These are phyloP conservation scores for Istiophorus platypterus DNA, from an alignment of 2,113 vertebrate genomes.

Conservation along the genomic window DNA sequence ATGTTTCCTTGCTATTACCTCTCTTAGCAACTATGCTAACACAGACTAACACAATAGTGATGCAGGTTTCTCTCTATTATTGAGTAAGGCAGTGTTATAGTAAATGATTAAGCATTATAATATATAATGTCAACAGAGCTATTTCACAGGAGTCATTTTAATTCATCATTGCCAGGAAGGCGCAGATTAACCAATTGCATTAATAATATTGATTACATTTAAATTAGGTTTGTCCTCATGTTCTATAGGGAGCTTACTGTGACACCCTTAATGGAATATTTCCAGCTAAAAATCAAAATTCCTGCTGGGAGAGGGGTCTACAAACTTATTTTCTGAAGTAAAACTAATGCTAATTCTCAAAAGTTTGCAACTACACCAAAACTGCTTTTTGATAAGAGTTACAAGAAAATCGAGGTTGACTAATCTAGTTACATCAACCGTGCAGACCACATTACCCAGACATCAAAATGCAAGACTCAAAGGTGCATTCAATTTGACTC, in stretches of 20 bases:
- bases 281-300: background rate
- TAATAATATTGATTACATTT: no score
- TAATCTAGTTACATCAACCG: background rate
- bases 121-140: background rate
- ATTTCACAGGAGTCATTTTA: background rate
- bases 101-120: background rate
- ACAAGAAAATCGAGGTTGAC: background rate
- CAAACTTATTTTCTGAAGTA: background rate
- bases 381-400: background rate
- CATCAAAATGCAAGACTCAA: background rate
- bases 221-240: no score
- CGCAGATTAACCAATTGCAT: no score
- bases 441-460: background rate
- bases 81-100: background rate
- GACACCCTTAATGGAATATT: background rate
- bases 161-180: no score
- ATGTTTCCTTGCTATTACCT: background rate
- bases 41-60: background rate
- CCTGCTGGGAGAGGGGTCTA: background rate
- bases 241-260: no score
- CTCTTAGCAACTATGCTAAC: background rate
- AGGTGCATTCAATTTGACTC: background rate
- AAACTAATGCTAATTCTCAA: background rate
- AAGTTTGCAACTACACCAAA: slow-evolving; percentile 3
- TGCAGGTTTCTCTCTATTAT: background rate